phyloP scores from a whole-genome alignment of 2,797 vertebrate species.

The Fistularia tabacaria region DNA sequence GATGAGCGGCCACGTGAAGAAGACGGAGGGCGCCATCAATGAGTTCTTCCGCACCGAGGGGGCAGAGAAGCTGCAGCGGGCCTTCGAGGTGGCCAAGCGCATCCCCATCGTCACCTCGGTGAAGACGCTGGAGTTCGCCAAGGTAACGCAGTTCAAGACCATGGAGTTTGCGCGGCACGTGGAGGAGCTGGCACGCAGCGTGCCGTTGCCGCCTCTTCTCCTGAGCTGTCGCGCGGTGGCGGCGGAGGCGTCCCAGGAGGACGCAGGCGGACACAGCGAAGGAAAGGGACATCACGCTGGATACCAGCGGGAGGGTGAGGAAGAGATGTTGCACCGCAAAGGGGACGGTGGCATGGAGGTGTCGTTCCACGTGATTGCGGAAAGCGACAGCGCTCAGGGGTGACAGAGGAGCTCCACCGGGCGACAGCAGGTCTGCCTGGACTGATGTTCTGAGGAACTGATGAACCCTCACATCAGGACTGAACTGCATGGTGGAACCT shows the following conservation, averaged over 20 bases:
- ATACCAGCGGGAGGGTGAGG: slow-evolving; percentile 32
- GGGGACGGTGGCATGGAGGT: too few relatives aligned
- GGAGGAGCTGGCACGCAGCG: slow-evolving; percentile 89
- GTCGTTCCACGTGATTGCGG: too few relatives aligned
- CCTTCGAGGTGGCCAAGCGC: slow-evolving; percentile 91
- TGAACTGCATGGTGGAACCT: too few relatives aligned
- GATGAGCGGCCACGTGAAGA: slow-evolving; percentile 92
- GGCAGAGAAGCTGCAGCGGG: slow-evolving; percentile 92
- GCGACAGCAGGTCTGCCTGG: too few relatives aligned
- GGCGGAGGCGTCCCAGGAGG: slow-evolving; percentile 71
- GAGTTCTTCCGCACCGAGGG: slow-evolving; percentile 96
- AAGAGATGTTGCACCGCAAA: too few relatives aligned
- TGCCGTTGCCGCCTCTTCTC: slow-evolving; percentile 91
- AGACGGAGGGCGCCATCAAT: slow-evolving; percentile 91
- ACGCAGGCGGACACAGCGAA: slow-evolving; percentile 32
- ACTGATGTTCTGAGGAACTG: too few relatives aligned
- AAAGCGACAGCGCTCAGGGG: too few relatives aligned
- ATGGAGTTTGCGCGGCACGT: slow-evolving; percentile 93
- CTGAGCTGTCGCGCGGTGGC: slow-evolving; percentile 82
- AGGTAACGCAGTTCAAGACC: slow-evolving; percentile 94
- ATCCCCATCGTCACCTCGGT: slow-evolving; percentile 92
- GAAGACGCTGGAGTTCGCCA: slow-evolving; percentile 91
- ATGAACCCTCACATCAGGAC: too few relatives aligned
- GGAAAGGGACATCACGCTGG: slow-evolving; percentile 17
- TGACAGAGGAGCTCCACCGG: too few relatives aligned